Conservation (phyloP, 1,140 invertebrate genomes). For the Pseudomyrmex flavicornis region DNA sequence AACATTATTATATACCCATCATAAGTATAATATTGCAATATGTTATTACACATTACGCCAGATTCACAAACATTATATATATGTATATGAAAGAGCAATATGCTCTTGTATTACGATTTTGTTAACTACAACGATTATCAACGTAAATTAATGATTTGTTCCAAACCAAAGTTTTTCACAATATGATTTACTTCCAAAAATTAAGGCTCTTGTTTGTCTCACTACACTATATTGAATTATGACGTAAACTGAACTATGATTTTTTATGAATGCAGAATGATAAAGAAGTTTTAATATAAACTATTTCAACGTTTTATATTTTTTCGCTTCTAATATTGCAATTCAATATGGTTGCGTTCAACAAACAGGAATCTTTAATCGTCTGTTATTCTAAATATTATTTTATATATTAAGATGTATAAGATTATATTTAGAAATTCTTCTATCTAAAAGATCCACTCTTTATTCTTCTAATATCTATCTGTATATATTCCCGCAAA, state of each 20-base stretch:
- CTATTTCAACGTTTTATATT: no score
- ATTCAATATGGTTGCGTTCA: no score
- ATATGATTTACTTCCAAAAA: background rate
- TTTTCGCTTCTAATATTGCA: no score
- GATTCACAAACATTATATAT: conserved; percentile 57
- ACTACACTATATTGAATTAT: no score
- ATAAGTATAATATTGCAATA: conserved; percentile 70
- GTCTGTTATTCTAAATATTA: no score
- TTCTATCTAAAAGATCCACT: conserved; percentile 27
- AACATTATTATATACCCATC: conserved; percentile 75
- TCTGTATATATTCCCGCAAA: conserved; percentile 41
- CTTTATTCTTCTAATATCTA: conserved; percentile 52
- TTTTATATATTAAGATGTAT: no score
- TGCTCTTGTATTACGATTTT: conserved; percentile 4
- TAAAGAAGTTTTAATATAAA: no score
- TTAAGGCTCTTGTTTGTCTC: no score
- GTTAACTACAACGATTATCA: background rate
- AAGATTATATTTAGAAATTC: conserved; percentile 11
- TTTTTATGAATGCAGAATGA: no score
- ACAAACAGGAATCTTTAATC: no score
- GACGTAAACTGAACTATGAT: no score
- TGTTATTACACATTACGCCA: conserved; percentile 55
- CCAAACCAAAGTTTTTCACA: conserved; percentile 32
- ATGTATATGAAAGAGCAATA: conserved; percentile 45
- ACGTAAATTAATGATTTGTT: conserved; percentile 12